These are phyloP conservation scores for Parnassius apollo DNA, from an alignment of 2,888 invertebrate genomes.

Conservation along the genomic window DNA sequence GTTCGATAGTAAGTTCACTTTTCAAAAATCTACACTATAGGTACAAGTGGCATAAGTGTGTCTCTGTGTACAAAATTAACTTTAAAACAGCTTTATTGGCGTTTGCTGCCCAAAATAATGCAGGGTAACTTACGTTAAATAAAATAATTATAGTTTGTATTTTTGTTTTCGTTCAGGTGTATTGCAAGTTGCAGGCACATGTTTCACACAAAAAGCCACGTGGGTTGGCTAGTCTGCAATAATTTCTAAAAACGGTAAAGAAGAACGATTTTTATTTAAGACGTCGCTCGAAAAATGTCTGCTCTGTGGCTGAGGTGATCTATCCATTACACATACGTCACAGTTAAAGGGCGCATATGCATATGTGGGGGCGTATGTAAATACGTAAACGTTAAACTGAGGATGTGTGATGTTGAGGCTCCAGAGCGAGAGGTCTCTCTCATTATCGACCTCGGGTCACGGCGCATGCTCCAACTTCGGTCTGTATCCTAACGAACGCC, in stretches of 20 bases:
- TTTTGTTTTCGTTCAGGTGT: not conserved
- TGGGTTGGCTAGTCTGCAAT: not conserved
- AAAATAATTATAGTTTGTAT: not conserved
- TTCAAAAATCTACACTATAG: too few relatives aligned
- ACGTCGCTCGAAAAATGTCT: not conserved
- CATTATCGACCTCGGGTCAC: conserved; percentile 82
- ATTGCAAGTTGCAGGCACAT: not conserved
- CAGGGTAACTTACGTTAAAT: too few relatives aligned
- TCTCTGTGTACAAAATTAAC: too few relatives aligned
- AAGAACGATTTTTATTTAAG: not conserved
- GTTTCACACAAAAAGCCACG: not conserved
- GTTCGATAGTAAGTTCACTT: too few relatives aligned
- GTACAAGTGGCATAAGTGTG: too few relatives aligned
- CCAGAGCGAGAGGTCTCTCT: conserved; percentile 75
- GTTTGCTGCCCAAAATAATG: too few relatives aligned
- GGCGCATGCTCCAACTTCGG: conserved; percentile 77
- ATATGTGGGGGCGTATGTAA: conserved; percentile 78
- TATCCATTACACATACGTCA: conserved; percentile 43
- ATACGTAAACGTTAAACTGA: conserved; percentile 77
- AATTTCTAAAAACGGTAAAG: not conserved
- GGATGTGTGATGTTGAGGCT: conserved; percentile 78
- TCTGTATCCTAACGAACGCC: conserved; percentile 74
- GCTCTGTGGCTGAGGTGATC: conserved; percentile 32
- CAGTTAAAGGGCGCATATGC: conserved; percentile 70
- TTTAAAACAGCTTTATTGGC: too few relatives aligned